Base-by-base conservation (phyloP, 1,140 invertebrate genomes). In the Ceratina australensis region DNA sequence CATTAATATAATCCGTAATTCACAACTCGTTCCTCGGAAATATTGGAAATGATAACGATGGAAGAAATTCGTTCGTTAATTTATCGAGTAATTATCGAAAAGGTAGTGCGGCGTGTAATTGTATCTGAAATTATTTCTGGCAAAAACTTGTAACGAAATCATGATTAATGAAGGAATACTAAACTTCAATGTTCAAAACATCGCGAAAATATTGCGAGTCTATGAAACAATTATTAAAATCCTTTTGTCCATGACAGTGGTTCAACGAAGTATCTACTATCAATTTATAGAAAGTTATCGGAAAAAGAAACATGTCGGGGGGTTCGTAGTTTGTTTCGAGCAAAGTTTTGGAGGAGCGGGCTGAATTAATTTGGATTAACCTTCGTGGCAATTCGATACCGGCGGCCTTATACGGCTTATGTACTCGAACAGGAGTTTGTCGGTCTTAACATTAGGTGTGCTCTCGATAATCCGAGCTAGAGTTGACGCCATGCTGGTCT, bases 351-450 rank as follows among this genome's bases (percentile, higher is more conserved):
- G 15, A 59, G 54, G 7, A 75, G n/a, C 24, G 18, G 13, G 2
- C 5, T 12, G 13, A 50, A 26, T 68, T 75, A 75, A 68, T 59
- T 12, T 28, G 54, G 64, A 75, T 75, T 59, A 75, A 68, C n/a
- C 54, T 15, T 16, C 2, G 15, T 1, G 54, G 42, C 24, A 28
- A 68, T 75, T 68, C 73, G 42, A 33, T 66, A 18, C 16, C 7
- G 12, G 24, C 2, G 16, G 42, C 18, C n/a, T 59, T 75, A 15
- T 20, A 22, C 73, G 52, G 73, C 42, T 68, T 59, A 47, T 56
- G 16, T 26, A 50, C 42, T 33, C 33, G 16, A 26, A 16, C 52
- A n/a, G n/a, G 54, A 75, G 24, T 75, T 68, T 42, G 33, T 18
- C 63, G 63, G 52, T 57, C 64, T 68, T 59, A 68, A 50, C n/a